A percentile compares a stretch with the other conserved stretches of the same genome.
Conservation (phyloP, 2,113 vertebrate genomes). For the Podilymbus podiceps region DNA sequence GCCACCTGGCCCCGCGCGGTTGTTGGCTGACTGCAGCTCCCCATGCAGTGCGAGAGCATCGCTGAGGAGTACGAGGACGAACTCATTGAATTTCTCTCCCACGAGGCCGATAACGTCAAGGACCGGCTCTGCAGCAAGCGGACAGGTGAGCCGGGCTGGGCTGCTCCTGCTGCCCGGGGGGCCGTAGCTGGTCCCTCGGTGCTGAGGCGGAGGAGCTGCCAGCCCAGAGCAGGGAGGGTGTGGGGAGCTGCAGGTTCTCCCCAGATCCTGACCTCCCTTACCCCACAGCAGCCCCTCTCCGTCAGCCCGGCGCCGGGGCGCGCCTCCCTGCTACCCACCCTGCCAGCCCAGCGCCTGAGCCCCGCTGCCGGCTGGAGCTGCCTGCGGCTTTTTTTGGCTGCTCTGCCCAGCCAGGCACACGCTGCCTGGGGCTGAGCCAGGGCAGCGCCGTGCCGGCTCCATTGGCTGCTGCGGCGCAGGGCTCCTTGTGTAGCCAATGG, state of each 20-base stretch:
- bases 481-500: neutral
- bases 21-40: neutral
- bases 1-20: fast-evolving
- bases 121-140: constrained; percentile 94
- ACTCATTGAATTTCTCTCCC: constrained; percentile 92
- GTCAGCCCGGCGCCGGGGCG: too few relatives aligned
- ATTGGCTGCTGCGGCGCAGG: neutral
- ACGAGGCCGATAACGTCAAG: constrained; percentile 90
- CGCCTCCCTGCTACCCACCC: fast-evolving
- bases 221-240: neutral
- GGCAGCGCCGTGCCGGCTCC: neutral
- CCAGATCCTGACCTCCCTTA: fast-evolving
- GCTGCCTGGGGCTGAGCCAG: neutral
- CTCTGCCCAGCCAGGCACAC: fast-evolving
- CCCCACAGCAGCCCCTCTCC: fast-evolving
- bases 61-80: constrained; percentile 95
- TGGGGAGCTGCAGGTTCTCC: neutral
- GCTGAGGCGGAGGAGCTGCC: fast-evolving
- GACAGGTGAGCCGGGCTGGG: constrained; percentile 77
- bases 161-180: too few relatives aligned
- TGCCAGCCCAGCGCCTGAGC: fast-evolving
- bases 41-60: constrained; percentile 89
- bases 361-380: neutral
- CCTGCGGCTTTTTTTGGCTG: neutral
- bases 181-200: fast-evolving